Base-by-base conservation (phyloP, 2,113 vertebrate genomes). In the Megaleporinus macrocephalus region DNA sequence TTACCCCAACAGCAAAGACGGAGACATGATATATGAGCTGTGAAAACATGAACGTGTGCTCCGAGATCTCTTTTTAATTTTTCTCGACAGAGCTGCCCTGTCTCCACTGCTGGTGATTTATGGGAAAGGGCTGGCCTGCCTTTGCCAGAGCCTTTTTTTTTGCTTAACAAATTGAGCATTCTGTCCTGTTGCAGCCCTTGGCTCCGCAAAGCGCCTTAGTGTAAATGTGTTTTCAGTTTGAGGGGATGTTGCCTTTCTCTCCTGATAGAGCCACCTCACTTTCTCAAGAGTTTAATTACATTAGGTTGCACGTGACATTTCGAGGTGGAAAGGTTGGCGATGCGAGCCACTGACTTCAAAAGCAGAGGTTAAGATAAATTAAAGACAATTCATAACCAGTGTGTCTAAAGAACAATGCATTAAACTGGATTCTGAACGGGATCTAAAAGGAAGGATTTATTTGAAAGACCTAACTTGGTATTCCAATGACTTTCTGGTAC, bases 71-170 rank as follows among this genome's bases (percentile, higher is more conserved):
- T 15, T 14, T 49, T 80, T 69, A 76, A 76, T 76, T 59, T 61
- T 69, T 69, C 65, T 33, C 68, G 73, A 69, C 80, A 75, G 63
- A 11, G 22, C 13, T 69, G 27, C 16, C 20, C 47, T 55, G 47
- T 41, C 59, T 66, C 27, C 18, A 44, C 44, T 30, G 66, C 24
- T 26, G 18, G 22, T 29, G 71, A 81, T 81, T 81, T 57, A 74
- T 57, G 47, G 30, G 24, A 71, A n/a, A 61, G 57, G 6, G 26
- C 16, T 22, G 65, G 33, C 16, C 65, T 10, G 65, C 30, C 33
- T 69, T 22, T 22, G 33, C 29, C 10, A 0, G 10, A 36, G 65
- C 29, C 18, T 41, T 69, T 69, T 33, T n/a, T 78, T 69, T 36
- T 74, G 22, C 44, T 36, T 24, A 41, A 81, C 27, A 74, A 66